A percentile compares a stretch with the other conserved stretches of the same genome.
These are phyloP conservation scores for Phataginus tetradactyla DNA, from an alignment of 2,797 vertebrate genomes.

Conservation along the genomic window DNA sequence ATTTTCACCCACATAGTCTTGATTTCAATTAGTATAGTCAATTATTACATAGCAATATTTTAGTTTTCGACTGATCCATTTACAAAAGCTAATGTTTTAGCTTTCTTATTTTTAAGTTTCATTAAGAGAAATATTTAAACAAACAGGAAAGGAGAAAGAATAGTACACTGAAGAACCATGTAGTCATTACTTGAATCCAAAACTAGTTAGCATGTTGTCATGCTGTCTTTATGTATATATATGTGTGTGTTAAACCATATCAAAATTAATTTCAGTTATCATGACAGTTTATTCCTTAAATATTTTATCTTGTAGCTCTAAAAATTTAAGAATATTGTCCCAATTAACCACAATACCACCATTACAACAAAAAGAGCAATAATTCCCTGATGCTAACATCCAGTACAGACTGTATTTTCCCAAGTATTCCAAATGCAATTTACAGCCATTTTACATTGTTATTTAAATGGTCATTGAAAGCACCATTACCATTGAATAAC, in stretches of 20 bases:
- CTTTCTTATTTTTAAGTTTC: constrained; percentile 33
- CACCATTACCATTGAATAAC: constrained; percentile 10
- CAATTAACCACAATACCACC: not conserved
- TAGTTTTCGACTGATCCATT: not conserved
- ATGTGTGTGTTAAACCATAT: not conserved
- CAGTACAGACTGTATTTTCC: not conserved
- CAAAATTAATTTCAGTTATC: not conserved
- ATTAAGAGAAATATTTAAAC: not conserved
- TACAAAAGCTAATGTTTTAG: constrained; percentile 4
- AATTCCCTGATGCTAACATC: constrained; percentile 24
- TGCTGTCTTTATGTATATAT: not conserved
- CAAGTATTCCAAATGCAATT: constrained; percentile 29
- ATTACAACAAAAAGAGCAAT: not conserved
- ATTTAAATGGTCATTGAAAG: not conserved
- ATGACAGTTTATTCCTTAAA: constrained; percentile 9
- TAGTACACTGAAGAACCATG: not conserved
- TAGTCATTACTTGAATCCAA: not conserved
- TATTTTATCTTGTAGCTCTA: constrained; percentile 14
- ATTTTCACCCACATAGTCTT: not conserved
- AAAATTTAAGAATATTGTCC: constrained; percentile 14
- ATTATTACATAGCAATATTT: not conserved
- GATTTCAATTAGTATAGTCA: constrained; percentile 15
- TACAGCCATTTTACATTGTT: constrained; percentile 20
- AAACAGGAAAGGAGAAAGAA: not conserved
- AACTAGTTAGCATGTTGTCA: not conserved